Percentiles rank a stretch among this genome's conserved stretches.
These are phyloP conservation scores for Drosophila varians DNA, from an alignment of 1,140 invertebrate species.

Conservation along the genomic window DNA sequence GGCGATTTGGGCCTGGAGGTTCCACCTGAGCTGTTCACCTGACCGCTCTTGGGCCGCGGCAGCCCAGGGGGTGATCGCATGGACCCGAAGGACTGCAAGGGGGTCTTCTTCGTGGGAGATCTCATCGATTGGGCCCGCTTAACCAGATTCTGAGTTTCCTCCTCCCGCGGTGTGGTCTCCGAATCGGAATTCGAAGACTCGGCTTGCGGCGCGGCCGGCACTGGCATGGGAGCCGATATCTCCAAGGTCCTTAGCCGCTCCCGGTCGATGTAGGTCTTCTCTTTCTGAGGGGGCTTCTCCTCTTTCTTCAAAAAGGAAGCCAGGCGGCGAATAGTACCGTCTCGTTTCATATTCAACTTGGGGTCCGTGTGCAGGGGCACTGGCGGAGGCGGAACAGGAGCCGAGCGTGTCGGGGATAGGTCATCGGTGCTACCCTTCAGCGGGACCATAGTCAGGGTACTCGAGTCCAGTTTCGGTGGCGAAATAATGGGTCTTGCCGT, in stretches of 20 bases:
- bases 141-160: constrained; percentile 83
- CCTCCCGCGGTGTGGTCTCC: constrained; percentile 71
- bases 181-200: constrained; percentile 81
- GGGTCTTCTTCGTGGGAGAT: constrained; percentile 84
- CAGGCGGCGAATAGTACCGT: constrained; percentile 88
- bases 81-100: constrained; percentile 91
- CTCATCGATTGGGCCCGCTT: constrained; percentile 92
- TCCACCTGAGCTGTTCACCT: constrained; percentile 84
- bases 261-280: constrained; percentile 88
- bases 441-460: constrained; percentile 89
- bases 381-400: constrained; percentile 60
- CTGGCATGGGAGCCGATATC: constrained; percentile 91
- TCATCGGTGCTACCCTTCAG: constrained; percentile 86
- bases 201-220: constrained; percentile 44
- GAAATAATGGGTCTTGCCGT: constrained; percentile 90
- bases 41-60: constrained; percentile 88
- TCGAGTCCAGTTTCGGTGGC: constrained; percentile 90
- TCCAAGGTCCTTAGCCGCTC: constrained; percentile 89
- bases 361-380: constrained; percentile 74
- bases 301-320: constrained; percentile 90
- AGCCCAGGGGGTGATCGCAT: constrained; percentile 87
- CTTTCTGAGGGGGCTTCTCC: constrained; percentile 86
- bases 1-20: constrained; percentile 86
- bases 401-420: constrained; percentile 82
- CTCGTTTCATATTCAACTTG: constrained; percentile 84